Conservation (phyloP, 2,888 invertebrate species). For the Yponomeuta plumbellus region DNA sequence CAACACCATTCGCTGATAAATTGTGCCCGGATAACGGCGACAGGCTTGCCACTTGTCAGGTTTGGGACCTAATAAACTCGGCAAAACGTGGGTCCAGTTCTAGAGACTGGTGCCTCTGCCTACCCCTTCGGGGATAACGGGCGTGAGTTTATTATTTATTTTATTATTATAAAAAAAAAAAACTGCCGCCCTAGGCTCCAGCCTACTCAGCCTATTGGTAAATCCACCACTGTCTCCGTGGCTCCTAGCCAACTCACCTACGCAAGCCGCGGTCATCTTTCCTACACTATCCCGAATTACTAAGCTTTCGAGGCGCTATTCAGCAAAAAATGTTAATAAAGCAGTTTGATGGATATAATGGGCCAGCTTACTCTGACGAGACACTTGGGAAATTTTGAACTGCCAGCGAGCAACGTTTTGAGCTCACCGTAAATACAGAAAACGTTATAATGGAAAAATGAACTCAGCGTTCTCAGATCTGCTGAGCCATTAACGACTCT, state of each 20-base stretch:
- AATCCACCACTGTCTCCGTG: no score
- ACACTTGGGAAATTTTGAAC: conserved; percentile 35
- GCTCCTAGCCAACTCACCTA: conserved; percentile 13
- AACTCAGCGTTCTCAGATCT: conserved; percentile 9
- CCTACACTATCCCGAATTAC: not conserved
- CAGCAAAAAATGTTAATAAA: conserved; percentile 22
- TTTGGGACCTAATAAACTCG: no score
- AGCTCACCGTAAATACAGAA: conserved; percentile 29
- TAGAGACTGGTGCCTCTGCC: no score
- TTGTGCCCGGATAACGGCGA: no score
- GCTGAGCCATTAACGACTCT: conserved; percentile 18
- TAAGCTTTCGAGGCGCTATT: not conserved
- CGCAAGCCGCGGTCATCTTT: conserved; percentile 5
- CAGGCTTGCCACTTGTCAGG: no score
- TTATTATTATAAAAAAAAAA: no score
- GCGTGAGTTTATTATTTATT: no score
- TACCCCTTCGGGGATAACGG: no score
- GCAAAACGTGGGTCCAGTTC: no score
- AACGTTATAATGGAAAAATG: conserved; percentile 27
- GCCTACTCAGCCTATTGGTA: no score
- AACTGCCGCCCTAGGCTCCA: no score
- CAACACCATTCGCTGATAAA: no score
- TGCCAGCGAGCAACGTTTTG: conserved; percentile 30
- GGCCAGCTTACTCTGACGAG: conserved; percentile 29
- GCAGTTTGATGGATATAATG: conserved; percentile 30